These are phyloP conservation scores for Argyrosomus regius DNA, from an alignment of 2,797 vertebrate genomes.

Conservation along the genomic window DNA sequence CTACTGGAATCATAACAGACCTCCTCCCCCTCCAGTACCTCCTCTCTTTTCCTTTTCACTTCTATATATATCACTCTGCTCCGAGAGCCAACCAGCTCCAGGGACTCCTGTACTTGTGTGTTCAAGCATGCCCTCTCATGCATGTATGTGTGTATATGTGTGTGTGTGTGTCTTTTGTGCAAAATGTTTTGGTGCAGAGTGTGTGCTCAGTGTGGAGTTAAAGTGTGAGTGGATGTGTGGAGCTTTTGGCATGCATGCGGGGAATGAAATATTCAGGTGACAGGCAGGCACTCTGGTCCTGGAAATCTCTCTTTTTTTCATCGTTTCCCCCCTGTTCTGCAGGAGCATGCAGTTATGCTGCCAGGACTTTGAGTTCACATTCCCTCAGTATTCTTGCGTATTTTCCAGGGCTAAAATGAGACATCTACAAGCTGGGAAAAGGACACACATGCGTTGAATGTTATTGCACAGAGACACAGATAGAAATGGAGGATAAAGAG, in stretches of 20 bases:
- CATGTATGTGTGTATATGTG: constrained; percentile 17
- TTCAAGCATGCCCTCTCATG: constrained; percentile 42
- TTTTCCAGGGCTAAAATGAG: constrained; percentile 15
- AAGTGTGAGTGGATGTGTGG: constrained; percentile 45
- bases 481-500: constrained; percentile 44
- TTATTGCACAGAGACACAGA: constrained; percentile 14
- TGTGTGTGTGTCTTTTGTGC: constrained; percentile 29
- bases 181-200: constrained; percentile 43
- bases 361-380: constrained; percentile 18
- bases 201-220: constrained; percentile 14
- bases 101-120: constrained; percentile 66
- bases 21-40: constrained; percentile 44
- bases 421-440: background rate
- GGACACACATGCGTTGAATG: background rate
- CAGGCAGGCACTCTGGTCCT: constrained; percentile 51
- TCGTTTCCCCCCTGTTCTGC: background rate
- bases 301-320: constrained; percentile 32
- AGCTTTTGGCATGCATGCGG: constrained; percentile 61
- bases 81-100: constrained; percentile 50
- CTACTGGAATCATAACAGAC: constrained; percentile 70
- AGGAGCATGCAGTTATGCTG: constrained; percentile 13
- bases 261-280: constrained; percentile 82
- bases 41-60: constrained; percentile 28
- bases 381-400: background rate
- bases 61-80: constrained; percentile 77